Evolutionary conservation across 2,113 vertebrate genomes (phyloP).

Genomic region (Microcebus griseorufus): DNA sequence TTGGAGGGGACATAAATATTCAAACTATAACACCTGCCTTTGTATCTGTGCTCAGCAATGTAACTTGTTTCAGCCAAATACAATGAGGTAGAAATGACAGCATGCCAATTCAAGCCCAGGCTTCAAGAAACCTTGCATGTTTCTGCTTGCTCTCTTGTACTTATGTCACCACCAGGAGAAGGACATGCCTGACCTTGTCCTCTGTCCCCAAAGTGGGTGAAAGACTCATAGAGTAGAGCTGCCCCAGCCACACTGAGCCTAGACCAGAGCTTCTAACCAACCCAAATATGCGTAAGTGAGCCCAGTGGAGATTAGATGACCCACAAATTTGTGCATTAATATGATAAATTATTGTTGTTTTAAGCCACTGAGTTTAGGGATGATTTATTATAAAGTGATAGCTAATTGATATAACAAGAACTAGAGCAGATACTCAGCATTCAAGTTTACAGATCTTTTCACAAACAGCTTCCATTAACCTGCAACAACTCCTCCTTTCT

Average conservation of each 20-base stretch:
- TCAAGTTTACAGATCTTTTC: neutral
- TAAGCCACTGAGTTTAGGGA: neutral
- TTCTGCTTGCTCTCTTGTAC: neutral
- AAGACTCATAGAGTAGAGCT: neutral
- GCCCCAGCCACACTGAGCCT: neutral
- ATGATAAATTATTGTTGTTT: neutral
- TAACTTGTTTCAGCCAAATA: neutral
- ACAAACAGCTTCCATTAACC: neutral
- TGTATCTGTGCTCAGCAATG: neutral
- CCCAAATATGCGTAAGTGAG: neutral
- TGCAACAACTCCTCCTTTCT: neutral
- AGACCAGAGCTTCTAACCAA: neutral
- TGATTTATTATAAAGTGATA: neutral
- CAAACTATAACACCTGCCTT: no score
- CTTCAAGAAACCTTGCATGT: neutral
- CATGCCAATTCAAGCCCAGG: neutral
- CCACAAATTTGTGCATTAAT: neutral
- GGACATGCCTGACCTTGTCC: neutral
- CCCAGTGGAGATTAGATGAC: neutral
- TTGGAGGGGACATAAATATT: neutral
- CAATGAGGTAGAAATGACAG: neutral
- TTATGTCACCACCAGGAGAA: neutral
- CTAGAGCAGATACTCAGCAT: neutral
- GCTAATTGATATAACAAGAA: neutral
- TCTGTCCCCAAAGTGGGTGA: neutral